Evolutionary conservation across 2,888 invertebrate genomes (phyloP).

Genomic region (Macrosoma leucophasiata): DNA sequence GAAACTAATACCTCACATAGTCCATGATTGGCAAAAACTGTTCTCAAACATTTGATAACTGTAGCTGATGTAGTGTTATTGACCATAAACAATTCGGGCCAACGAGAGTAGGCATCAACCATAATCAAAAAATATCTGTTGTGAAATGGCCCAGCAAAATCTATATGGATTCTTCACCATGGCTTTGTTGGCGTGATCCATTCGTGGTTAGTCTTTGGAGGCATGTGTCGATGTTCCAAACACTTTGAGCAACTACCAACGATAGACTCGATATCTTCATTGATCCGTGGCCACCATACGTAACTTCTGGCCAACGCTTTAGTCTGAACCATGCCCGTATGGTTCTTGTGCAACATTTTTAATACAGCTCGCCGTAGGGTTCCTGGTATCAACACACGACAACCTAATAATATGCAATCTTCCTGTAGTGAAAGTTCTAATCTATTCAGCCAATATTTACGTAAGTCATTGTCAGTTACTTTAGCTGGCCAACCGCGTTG

Average conservation of each 20-base stretch:
- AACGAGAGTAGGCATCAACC: slow-evolving; percentile 19
- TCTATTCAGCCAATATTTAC: slow-evolving; percentile 11
- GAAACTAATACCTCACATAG: slow-evolving; percentile 13
- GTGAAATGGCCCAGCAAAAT: slow-evolving; percentile 22
- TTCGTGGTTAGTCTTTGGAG: slow-evolving; percentile 9
- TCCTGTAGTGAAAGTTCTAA: slow-evolving; percentile 11
- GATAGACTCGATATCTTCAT: slow-evolving; percentile 15
- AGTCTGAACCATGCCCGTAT: slow-evolving; percentile 23
- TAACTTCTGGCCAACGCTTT: slow-evolving; percentile 25
- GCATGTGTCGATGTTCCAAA: slow-evolving; percentile 15
- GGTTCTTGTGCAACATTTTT: slow-evolving; percentile 16
- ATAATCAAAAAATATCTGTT: slow-evolving; percentile 21
- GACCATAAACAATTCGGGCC: slow-evolving; percentile 16
- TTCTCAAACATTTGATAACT: slow-evolving; percentile 11
- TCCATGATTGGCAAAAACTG: slow-evolving; percentile 13
- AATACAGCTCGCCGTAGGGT: slow-evolving; percentile 7
- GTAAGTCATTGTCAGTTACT: slow-evolving; percentile 8
- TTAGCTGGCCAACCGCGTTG: slow-evolving; percentile 11
- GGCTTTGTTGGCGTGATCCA: slow-evolving; percentile 17
- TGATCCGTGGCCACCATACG: slow-evolving; percentile 25
- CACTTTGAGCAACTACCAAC: slow-evolving; percentile 1
- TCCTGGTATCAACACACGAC: slow-evolving; percentile 10
- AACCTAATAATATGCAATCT: slow-evolving; percentile 13
- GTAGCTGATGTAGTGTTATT: slow-evolving; percentile 9
- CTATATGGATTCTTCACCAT: slow-evolving; percentile 21